Conservation (phyloP, 2,113 vertebrate species). For the Caranx ignobilis region DNA sequence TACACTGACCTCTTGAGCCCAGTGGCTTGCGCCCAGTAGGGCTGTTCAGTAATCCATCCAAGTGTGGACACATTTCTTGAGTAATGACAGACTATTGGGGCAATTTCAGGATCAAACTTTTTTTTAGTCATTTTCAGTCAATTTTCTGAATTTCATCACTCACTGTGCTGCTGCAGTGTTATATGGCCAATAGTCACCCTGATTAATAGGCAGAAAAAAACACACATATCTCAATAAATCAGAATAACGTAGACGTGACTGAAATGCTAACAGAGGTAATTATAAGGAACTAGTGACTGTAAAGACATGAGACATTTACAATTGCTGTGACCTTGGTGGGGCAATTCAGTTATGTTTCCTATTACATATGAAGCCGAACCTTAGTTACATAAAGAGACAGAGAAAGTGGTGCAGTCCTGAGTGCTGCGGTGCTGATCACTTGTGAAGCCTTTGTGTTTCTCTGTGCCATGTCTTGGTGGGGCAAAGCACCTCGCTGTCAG, state of each 20-base stretch:
- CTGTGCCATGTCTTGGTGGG: constrained; percentile 60
- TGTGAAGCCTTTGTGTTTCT: constrained; percentile 70
- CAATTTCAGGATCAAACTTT: not conserved
- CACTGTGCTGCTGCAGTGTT: not conserved
- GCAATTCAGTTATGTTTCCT: constrained; percentile 4
- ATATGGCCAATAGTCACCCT: not conserved
- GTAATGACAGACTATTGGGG: not conserved
- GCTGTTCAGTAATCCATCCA: not conserved
- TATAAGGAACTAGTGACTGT: not conserved
- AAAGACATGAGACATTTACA: not conserved
- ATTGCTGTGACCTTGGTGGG: constrained; percentile 15
- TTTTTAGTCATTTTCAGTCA: not conserved
- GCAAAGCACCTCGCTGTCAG: constrained; percentile 68
- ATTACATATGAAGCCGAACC: not conserved
- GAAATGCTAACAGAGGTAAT: not conserved
- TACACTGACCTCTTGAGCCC: not conserved
- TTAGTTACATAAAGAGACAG: constrained; percentile 4
- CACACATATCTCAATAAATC: not conserved
- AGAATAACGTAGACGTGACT: not conserved
- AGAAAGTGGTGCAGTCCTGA: constrained; percentile 35
- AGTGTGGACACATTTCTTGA: not conserved
- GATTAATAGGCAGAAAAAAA: not conserved
- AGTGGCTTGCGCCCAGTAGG: not conserved
- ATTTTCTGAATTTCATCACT: not conserved
- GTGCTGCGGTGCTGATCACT: constrained; percentile 61